Base-by-base conservation (phyloP, 2,797 vertebrate species). In the Manis pentadactyla region DNA sequence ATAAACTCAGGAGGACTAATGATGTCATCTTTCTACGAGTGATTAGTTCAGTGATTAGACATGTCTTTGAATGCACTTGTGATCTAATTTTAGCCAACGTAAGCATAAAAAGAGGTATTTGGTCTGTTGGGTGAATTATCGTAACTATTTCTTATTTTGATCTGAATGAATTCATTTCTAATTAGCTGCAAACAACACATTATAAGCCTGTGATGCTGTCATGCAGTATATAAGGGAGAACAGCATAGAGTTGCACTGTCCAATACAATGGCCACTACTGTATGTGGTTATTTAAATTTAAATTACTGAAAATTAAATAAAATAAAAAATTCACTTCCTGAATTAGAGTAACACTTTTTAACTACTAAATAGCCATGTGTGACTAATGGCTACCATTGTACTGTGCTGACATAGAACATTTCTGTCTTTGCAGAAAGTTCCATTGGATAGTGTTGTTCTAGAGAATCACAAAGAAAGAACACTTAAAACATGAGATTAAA, bases 401-500 rank as follows among this genome's bases (percentile, higher is more conserved):
- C 1, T 73, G 10, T 53, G 34, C 37, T 82, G n/a, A n/a, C 21
- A 66, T 69, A 37, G 31, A 61, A 57, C 17, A 78, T 90, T 92
- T 84, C 78, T 53, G 17, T 74, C 46, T 66, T 29, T 79, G 9
- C 4, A 49, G 59, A 75, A 53, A 73, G 25, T 51, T 95, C 29
- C 29, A 51, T 11, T 55, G 12, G 49, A 5, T 6, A 78, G 31
- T 61, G 34, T 39, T 86, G 66, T 29, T 69, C 55, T 29, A 73
- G 39, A 73, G 51, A 90, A 90, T 85, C 53, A 90, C 51, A 85
- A 37, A 25, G 55, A 55, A 83, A 73, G 6, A 73, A 17, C 49
- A 61, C 3, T 83, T n/a, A 27, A 92, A 77, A 71, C 34, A 81
- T 87, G 42, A 75, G 21, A 88, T 87, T 95, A 95, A 95, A 95